Evolutionary conservation across 2,888 invertebrate species (phyloP).

Genomic region (Noctuana brunneofusca): DNA sequence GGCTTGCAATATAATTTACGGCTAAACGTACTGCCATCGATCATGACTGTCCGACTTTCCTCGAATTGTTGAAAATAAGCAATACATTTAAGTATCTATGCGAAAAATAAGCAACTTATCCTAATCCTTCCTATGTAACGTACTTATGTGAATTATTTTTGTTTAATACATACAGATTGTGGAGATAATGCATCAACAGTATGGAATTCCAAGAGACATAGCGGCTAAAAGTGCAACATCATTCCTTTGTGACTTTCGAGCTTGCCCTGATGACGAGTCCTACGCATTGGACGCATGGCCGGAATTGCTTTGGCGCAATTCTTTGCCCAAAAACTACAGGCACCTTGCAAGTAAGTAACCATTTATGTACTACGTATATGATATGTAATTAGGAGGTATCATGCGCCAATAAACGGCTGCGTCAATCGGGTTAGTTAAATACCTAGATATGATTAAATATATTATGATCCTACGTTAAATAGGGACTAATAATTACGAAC

Average conservation of each 20-base stretch:
- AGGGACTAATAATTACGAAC: too few relatives aligned
- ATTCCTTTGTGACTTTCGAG: conserved; percentile 89
- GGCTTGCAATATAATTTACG: too few relatives aligned
- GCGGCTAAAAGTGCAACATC: conserved; percentile 86
- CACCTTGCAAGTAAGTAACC: conserved; percentile 85
- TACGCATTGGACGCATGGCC: conserved; percentile 90
- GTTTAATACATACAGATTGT: conserved; percentile 65
- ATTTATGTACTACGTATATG: not conserved
- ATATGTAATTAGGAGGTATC: not conserved
- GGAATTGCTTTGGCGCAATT: conserved; percentile 89
- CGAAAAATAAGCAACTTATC: too few relatives aligned
- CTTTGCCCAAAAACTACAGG: conserved; percentile 88
- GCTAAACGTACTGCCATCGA: too few relatives aligned
- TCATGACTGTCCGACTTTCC: too few relatives aligned
- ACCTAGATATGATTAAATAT: not conserved
- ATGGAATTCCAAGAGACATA: conserved; percentile 85
- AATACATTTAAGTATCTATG: too few relatives aligned
- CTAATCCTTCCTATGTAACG: not conserved
- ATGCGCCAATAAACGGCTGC: not conserved
- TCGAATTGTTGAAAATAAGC: too few relatives aligned
- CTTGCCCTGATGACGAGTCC: conserved; percentile 90
- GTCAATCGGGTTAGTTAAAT: not conserved
- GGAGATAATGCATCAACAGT: conserved; percentile 82
- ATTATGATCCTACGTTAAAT: too few relatives aligned
- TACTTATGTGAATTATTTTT: not conserved